Evolutionary conservation across 2,113 vertebrate genomes (phyloP), one percentile per base, ranked within the genome.

Genomic region (Nettapus auritus): DNA sequence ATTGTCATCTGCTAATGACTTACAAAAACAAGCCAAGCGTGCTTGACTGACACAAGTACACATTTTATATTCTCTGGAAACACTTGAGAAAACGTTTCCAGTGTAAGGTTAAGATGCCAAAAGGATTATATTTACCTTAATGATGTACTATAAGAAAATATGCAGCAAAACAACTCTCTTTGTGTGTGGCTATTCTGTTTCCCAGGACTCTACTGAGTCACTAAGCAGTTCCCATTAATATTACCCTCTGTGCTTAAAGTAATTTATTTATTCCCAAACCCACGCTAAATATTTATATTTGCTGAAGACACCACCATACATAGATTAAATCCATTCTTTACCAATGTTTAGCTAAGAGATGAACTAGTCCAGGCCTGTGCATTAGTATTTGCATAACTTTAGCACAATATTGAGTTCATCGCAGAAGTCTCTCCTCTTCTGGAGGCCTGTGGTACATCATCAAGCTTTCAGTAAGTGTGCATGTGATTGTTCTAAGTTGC

Each of bases 111-210:
- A 93, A 92, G 66, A 92, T 40, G 66, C 74, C 90, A 94, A 62
- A 94, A 92, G 69, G 83, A 84, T 93, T 91, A 79, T 88, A 87
- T 95, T 96, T 95, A 96, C 95, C 96, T 94, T 94, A 93, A 94
- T 96, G 82, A 96, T 93, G 90, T 86, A 93, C 70, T 75, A 1
- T 57, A 94, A 92, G 82, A 94, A 96, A 96, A 88, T 93, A 96
- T 95, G 94, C 62, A 94, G 90, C 73, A 96, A 94, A 97, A 95
- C 86, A 95, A 88, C 92, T 85, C 60, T 62, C 74, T 63, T 60
- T 76, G 6, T 79, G 48, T 77, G 69, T 33, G 57, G 77, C 89
- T 97, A 66, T 82, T 94, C 56, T 90, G 81, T 69, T 88, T 96
- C 92, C 81, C 90, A 90, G 77, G 69, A 67, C 66, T 82, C 53